These are phyloP conservation scores for Miniopterus natalensis DNA, from an alignment of 2,113 vertebrate species.

Conservation along the genomic window DNA sequence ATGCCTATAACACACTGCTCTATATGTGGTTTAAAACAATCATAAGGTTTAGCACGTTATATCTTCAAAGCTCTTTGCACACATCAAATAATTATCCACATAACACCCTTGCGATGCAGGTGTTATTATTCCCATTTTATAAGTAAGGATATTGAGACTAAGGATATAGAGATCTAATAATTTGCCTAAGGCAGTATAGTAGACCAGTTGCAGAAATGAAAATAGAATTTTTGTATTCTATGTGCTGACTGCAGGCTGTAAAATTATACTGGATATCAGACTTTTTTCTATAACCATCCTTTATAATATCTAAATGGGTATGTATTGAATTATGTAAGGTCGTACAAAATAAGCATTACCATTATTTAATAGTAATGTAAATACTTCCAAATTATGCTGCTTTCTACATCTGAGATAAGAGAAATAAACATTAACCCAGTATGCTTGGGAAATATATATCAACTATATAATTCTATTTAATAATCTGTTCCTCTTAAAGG, in stretches of 20 bases:
- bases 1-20: constrained; percentile 55
- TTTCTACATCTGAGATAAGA: not conserved
- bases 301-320: not conserved
- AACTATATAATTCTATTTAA: constrained; percentile 53
- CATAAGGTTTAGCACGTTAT: constrained; percentile 70
- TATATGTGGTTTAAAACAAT: constrained; percentile 73
- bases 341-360: not conserved
- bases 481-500: constrained; percentile 47
- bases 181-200: constrained; percentile 13
- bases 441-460: constrained; percentile 33
- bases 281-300: not conserved
- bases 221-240: constrained; percentile 57
- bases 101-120: constrained; percentile 53
- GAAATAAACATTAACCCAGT: constrained; percentile 45
- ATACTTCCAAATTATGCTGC: not conserved
- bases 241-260: constrained; percentile 45
- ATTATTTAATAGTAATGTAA: constrained; percentile 28
- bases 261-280: not conserved
- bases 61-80: constrained; percentile 67
- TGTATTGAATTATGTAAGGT: not conserved
- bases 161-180: constrained; percentile 66
- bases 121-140: constrained; percentile 79
- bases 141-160: constrained; percentile 71
- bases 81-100: constrained; percentile 73
- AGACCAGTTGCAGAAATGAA: constrained; percentile 51